These are phyloP conservation scores for Dynastes tityus DNA, from an alignment of 2,888 invertebrate genomes.

Conservation along the genomic window DNA sequence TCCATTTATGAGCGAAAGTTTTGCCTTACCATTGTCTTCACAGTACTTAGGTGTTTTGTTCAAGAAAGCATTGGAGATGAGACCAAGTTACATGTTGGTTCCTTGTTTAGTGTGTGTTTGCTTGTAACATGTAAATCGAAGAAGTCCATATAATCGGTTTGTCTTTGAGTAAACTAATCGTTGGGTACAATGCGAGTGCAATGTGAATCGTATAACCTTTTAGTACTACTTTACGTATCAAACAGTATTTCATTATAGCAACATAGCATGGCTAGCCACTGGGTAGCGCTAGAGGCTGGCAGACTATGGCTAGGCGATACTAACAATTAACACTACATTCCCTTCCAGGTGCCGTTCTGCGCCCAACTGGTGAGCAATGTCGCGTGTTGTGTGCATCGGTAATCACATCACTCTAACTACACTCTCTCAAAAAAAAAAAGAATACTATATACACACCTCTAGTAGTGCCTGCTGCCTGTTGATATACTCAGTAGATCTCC, in stretches of 20 bases:
- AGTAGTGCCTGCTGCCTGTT: conserved; percentile 68
- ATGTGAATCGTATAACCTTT: conserved; percentile 21
- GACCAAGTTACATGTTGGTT: conserved; percentile 35
- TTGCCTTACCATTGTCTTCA: too few relatives aligned
- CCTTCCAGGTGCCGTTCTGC: conserved; percentile 91
- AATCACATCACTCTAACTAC: conserved; percentile 84
- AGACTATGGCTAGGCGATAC: conserved; percentile 70
- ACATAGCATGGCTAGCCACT: conserved; percentile 67
- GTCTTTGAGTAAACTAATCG: conserved; percentile 1
- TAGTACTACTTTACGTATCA: conserved; percentile 34
- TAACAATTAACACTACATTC: conserved; percentile 73
- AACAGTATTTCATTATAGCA: conserved; percentile 46
- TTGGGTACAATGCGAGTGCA: conserved; percentile 31
- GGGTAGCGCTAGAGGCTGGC: conserved; percentile 66
- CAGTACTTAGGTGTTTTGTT: background rate
- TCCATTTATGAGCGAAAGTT: too few relatives aligned
- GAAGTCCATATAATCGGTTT: conserved; percentile 18
- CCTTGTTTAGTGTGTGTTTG: conserved; percentile 45
- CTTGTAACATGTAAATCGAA: conserved; percentile 33
- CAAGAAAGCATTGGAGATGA: background rate
- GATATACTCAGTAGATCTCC: conserved; percentile 49
- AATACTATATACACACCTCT: conserved; percentile 68
- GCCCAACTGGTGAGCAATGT: conserved; percentile 96
- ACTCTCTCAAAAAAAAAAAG: conserved; percentile 56
- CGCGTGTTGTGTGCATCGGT: conserved; percentile 97